Conservation (phyloP, 37 sponge, comb jelly and placozoan species). For the Aphrocallistes beatrix region DNA sequence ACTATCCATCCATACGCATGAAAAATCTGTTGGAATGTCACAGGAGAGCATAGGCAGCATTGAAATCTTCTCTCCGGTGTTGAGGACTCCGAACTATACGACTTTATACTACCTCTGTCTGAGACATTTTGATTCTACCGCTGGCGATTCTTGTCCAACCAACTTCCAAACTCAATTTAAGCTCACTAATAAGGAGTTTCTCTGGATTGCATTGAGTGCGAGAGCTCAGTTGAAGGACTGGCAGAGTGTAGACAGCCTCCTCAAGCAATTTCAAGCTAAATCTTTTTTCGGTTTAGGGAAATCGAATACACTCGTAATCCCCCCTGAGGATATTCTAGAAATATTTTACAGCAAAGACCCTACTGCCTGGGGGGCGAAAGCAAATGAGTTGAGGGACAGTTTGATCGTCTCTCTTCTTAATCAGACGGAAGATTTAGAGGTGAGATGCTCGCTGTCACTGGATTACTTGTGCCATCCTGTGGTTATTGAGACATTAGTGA, state of each 20-base stretch:
- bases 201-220: background rate
- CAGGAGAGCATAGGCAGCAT: background rate
- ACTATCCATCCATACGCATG: background rate
- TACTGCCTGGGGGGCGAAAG: background rate
- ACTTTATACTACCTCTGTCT: slow-evolving; percentile 11
- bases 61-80: background rate
- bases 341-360: background rate
- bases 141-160: background rate
- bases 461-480: background rate
- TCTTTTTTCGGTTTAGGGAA: background rate
- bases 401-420: background rate
- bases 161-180: background rate
- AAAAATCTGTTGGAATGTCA: background rate
- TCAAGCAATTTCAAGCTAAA: background rate
- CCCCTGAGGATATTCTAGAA: background rate
- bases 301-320: background rate
- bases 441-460: background rate
- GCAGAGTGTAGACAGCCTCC: background rate
- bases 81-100: slow-evolving; percentile 12
- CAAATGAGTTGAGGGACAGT: background rate
- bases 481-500: background rate
- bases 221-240: background rate
- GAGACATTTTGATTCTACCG: background rate
- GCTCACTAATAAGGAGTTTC: background rate
- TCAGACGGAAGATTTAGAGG: background rate